Evolutionary conservation across 2,113 vertebrate genomes (phyloP).

Genomic region (Pterocles orientalis): DNA sequence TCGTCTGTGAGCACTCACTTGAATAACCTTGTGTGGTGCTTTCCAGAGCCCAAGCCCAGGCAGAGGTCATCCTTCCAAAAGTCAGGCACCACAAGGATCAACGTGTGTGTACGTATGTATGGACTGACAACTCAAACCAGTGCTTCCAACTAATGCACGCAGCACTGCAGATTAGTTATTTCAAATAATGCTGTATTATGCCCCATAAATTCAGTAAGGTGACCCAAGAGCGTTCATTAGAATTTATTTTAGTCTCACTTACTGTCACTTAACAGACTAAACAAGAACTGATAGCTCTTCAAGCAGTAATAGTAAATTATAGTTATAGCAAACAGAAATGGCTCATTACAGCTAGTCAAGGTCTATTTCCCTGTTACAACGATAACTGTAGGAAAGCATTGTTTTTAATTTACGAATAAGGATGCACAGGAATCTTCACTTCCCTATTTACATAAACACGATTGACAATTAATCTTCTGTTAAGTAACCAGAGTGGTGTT

Average conservation of each 20-base stretch:
- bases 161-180: neutral
- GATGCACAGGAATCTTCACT: conserved; percentile 20
- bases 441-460: conserved; percentile 54
- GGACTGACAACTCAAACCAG: neutral
- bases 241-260: conserved; percentile 67
- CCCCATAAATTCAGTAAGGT: conserved; percentile 67
- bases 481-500: neutral
- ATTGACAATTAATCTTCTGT: conserved; percentile 57
- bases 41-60: neutral
- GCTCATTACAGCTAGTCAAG: conserved; percentile 74
- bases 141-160: neutral
- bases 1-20: neutral
- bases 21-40: neutral
- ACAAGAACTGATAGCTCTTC: conserved; percentile 66
- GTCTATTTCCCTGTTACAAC: conserved; percentile 62
- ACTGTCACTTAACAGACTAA: conserved; percentile 71
- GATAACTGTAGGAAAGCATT: conserved; percentile 37
- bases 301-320: conserved; percentile 56
- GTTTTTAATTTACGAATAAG: conserved; percentile 67
- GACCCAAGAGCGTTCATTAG: conserved; percentile 62
- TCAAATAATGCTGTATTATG: neutral
- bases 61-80: neutral
- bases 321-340: conserved; percentile 61
- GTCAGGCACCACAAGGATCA: neutral
- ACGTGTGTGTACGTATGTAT: fast-evolving